Conservation (phyloP, 2,113 vertebrate genomes). For the Capreolus pygargus region DNA sequence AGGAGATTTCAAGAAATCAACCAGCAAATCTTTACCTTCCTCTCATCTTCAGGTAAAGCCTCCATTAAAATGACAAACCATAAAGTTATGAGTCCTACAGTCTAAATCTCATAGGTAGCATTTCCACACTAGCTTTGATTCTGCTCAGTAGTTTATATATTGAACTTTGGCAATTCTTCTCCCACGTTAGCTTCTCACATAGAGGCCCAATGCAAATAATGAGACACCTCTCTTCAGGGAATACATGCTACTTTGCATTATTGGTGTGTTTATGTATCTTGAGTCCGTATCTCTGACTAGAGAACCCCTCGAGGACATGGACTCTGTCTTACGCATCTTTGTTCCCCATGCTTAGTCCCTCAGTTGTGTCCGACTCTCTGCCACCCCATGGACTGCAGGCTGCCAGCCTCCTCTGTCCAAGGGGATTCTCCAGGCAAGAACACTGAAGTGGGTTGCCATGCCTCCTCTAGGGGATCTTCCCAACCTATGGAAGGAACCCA, state of each 20-base stretch:
- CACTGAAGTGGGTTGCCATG: neutral
- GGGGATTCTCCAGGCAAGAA: neutral
- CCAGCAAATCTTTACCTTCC: neutral
- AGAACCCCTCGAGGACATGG: neutral
- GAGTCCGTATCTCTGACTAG: neutral
- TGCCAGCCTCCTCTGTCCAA: neutral
- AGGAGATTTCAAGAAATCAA: neutral
- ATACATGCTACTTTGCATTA: neutral
- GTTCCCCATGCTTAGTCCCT: neutral
- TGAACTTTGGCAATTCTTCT: neutral
- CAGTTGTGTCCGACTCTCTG: neutral
- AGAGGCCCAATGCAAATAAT: neutral
- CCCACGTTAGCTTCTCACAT: neutral
- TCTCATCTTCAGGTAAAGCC: neutral
- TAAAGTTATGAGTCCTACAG: neutral
- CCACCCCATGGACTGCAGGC: rapidly evolving
- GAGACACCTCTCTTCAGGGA: neutral
- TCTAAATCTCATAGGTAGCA: neutral
- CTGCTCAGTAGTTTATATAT: neutral
- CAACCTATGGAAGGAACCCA: neutral
- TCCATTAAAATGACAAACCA: neutral
- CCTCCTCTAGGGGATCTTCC: neutral
- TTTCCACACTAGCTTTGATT: neutral
- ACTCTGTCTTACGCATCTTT: neutral
- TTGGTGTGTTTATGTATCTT: neutral